Evolutionary conservation across 2,888 invertebrate species (phyloP).

Genomic region (Protodeltote pygarga): DNA sequence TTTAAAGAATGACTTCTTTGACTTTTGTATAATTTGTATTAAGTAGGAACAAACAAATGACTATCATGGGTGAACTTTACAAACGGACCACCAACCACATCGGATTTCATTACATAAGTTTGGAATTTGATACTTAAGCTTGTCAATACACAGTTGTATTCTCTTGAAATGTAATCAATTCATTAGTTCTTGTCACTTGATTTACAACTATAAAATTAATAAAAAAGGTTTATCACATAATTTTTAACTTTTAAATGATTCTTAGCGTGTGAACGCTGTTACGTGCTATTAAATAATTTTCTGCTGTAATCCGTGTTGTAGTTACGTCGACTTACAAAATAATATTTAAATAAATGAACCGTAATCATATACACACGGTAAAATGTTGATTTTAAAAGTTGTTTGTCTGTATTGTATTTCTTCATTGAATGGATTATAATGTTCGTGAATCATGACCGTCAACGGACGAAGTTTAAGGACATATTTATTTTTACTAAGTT

Average conservation of each 20-base stretch:
- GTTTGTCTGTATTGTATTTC: no score
- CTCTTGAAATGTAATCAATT: constrained; percentile 35
- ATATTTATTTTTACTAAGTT: no score
- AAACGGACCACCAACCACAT: neutral
- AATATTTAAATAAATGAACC: no score
- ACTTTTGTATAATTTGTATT: constrained; percentile 37
- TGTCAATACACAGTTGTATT: constrained; percentile 34
- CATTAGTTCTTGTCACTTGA: constrained; percentile 25
- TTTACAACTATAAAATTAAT: constrained; percentile 18
- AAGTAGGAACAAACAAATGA: constrained; percentile 24
- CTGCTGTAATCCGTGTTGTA: neutral
- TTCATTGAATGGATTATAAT: no score
- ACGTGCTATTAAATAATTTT: no score
- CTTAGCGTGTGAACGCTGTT: constrained; percentile 12
- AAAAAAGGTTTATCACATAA: constrained; percentile 9
- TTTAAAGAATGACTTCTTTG: constrained; percentile 29
- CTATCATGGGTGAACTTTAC: constrained; percentile 25
- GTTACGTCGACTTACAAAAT: constrained; percentile 19
- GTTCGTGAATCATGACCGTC: no score
- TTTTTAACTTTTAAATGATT: constrained; percentile 15
- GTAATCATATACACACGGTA: no score
- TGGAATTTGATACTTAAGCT: constrained; percentile 28
- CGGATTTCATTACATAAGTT: constrained; percentile 23
- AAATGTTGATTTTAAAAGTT: no score
- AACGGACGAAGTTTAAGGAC: no score